phyloP scores from a whole-genome alignment of 2,797 vertebrate species.

The Chiroxiphia lanceolata region DNA sequence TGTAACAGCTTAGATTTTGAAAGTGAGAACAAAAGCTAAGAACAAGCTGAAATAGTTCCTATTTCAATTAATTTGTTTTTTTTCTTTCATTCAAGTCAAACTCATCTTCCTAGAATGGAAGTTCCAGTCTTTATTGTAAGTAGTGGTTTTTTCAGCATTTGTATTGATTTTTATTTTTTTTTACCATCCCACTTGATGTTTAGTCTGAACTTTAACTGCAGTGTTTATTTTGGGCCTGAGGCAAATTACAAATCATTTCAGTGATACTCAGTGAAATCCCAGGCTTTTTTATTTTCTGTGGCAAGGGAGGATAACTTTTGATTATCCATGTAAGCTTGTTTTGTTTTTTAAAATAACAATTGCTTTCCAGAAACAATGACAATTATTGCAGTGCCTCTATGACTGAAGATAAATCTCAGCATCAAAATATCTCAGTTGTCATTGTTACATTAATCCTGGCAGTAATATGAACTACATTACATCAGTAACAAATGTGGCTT shows the following conservation, averaged over 20 bases:
- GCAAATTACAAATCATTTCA: background rate
- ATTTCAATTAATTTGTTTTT: background rate
- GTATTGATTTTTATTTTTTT: background rate
- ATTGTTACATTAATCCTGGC: background rate
- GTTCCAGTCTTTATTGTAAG: background rate
- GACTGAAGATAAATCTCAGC: background rate
- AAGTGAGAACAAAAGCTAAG: background rate
- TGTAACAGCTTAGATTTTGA: background rate
- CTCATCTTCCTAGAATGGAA: background rate
- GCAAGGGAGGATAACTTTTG: background rate
- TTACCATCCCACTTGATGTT: background rate
- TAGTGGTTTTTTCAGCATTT: background rate
- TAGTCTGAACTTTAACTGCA: background rate
- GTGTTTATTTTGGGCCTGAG: background rate
- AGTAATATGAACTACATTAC: background rate
- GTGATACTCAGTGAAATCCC: background rate
- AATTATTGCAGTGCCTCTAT: background rate
- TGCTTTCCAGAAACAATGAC: background rate
- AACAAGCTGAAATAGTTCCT: background rate
- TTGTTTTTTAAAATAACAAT: background rate
- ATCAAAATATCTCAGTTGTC: background rate
- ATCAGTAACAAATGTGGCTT: background rate
- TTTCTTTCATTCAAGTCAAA: background rate
- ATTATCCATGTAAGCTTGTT: background rate
- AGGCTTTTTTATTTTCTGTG: slow-evolving; percentile 7